phyloP scores from a whole-genome alignment of 2,888 invertebrate genomes.

The Anthophora plumipes region DNA sequence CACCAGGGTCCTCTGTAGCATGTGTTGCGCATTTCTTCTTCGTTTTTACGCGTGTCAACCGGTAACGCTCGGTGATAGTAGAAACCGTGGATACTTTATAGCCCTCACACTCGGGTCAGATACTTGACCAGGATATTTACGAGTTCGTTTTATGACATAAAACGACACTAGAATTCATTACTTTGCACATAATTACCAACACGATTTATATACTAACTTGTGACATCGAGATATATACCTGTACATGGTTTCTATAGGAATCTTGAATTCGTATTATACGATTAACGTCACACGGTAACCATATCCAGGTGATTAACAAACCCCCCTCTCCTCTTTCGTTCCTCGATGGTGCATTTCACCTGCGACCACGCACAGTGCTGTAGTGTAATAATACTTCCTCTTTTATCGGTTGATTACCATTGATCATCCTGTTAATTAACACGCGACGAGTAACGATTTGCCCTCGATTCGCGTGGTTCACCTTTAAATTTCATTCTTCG shows the following conservation, averaged over 20 bases:
- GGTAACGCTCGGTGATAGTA: constrained; percentile 21
- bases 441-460: constrained; percentile 11
- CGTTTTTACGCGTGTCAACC: constrained; percentile 45
- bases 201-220: constrained; percentile 57
- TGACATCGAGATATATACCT: neutral
- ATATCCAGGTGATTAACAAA: constrained; percentile 27
- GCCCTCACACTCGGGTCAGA: constrained; percentile 14
- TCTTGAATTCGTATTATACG: constrained; percentile 8
- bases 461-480: constrained; percentile 2
- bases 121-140: constrained; percentile 54
- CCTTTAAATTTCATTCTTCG: neutral
- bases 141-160: constrained; percentile 63
- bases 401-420: constrained; percentile 25
- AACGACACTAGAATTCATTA: constrained; percentile 68
- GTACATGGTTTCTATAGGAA: neutral
- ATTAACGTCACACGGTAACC: constrained; percentile 21
- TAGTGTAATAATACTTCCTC: constrained; percentile 17
- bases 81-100: constrained; percentile 49
- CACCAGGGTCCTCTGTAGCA: too few species aligned
- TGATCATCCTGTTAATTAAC: constrained; percentile 43
- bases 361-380: neutral
- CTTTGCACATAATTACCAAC: constrained; percentile 61
- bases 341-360: constrained; percentile 26
- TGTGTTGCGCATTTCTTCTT: constrained; percentile 28
- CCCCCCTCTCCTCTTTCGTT: constrained; percentile 1